A percentile compares a stretch with the other conserved stretches of the same genome.
These are phyloP conservation scores for Apomyelois bistriatella DNA, from an alignment of 2,888 invertebrate species.

Conservation along the genomic window DNA sequence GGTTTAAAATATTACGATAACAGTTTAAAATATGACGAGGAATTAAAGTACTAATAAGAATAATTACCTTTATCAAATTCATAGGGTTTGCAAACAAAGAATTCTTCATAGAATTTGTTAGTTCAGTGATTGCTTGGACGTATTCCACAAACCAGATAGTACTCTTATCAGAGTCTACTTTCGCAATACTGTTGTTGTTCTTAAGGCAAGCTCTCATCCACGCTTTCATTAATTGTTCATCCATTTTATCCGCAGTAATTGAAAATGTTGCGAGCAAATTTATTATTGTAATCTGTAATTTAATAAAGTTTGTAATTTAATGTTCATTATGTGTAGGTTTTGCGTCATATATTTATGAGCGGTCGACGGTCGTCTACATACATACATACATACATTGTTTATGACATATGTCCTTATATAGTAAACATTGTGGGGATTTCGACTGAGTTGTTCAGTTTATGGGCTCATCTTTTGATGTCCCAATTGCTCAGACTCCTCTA, in stretches of 20 bases:
- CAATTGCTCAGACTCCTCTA: too few species aligned
- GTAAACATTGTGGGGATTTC: too few species aligned
- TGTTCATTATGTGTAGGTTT: too few species aligned
- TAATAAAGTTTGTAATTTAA: too few species aligned
- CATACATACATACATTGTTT: background rate
- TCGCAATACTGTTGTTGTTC: conserved; percentile 22
- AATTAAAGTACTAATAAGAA: background rate
- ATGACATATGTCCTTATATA: too few species aligned
- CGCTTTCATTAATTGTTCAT: conserved; percentile 33
- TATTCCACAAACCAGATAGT: conserved; percentile 47
- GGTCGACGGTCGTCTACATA: too few species aligned
- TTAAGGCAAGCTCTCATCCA: conserved; percentile 52
- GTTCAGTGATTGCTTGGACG: conserved; percentile 37
- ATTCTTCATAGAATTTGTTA: conserved; percentile 38
- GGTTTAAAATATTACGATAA: too few species aligned
- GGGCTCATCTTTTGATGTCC: too few species aligned
- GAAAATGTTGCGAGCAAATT: conserved; percentile 47
- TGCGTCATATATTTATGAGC: too few species aligned
- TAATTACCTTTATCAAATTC: conserved; percentile 42
- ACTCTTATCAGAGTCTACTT: conserved; percentile 26
- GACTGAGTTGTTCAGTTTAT: too few species aligned
- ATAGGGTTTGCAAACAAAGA: conserved; percentile 29
- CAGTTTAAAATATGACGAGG: background rate
- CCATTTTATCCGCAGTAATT: conserved; percentile 31
- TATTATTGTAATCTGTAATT: conserved; percentile 48